Evolutionary conservation across 2,797 vertebrate genomes (phyloP).

Genomic region (Intellagama lesueurii): DNA sequence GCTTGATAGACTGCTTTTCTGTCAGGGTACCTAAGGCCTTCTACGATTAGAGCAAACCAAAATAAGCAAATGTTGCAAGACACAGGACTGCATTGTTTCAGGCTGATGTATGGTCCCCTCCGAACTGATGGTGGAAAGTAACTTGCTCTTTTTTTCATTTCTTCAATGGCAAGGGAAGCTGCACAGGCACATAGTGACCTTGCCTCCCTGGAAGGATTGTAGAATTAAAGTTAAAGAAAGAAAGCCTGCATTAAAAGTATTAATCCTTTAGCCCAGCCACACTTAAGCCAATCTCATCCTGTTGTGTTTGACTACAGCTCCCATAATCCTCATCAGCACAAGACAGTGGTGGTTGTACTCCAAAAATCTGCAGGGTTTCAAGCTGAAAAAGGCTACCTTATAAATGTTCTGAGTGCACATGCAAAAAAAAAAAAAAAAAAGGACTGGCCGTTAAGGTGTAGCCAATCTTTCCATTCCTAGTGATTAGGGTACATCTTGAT

Average conservation of each 20-base stretch:
- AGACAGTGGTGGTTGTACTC: not conserved
- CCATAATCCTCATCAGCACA: not conserved
- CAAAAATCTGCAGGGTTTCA: not conserved
- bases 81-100: too few species aligned
- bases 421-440: accelerated
- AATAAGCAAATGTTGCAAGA: too few species aligned
- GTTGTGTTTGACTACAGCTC: not conserved
- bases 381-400: too few species aligned
- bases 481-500: not conserved
- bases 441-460: not conserved
- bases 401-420: not conserved
- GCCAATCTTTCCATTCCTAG: not conserved
- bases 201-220: not conserved
- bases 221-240: not conserved
- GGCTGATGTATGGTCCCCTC: too few species aligned
- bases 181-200: not conserved
- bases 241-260: not conserved
- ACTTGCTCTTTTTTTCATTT: too few species aligned
- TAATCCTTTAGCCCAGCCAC: not conserved
- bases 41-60: too few species aligned
- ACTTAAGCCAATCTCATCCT: not conserved
- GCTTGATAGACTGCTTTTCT: too few species aligned
- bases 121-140: too few species aligned
- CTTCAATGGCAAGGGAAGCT: not conserved
- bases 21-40: too few species aligned